Percentiles rank a stretch among this genome's conserved stretches.
Evolutionary conservation across 2,797 vertebrate species (phyloP).

Genomic region (Oreochromis mossambicus): DNA sequence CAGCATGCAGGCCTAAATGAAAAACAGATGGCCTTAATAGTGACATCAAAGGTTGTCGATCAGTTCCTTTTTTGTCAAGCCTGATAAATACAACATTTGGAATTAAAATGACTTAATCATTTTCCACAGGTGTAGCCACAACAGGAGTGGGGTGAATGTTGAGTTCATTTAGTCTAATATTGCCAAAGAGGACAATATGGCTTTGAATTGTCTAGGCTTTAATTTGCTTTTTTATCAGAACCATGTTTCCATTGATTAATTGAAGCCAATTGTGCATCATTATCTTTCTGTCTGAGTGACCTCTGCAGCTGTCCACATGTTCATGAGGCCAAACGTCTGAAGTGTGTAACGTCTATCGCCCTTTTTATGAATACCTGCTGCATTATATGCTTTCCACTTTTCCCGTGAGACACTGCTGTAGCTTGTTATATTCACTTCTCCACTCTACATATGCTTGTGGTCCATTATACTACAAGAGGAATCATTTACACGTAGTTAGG

Average conservation of each 20-base stretch:
- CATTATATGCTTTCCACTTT: conserved; percentile 5
- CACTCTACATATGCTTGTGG: background rate
- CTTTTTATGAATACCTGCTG: conserved; percentile 31
- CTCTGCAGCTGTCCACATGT: conserved; percentile 38
- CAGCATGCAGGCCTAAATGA: conserved; percentile 12
- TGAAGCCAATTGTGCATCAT: conserved; percentile 30
- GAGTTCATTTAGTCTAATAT: conserved; percentile 8
- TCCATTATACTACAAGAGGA: background rate
- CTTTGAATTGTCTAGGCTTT: conserved; percentile 8
- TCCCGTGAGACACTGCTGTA: background rate
- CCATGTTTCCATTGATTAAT: conserved; percentile 36
- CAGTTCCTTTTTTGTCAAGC: background rate
- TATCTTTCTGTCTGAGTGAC: conserved; percentile 26
- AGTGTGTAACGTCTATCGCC: conserved; percentile 21
- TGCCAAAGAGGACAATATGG: conserved; percentile 47
- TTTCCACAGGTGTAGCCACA: conserved; percentile 49
- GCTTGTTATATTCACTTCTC: background rate
- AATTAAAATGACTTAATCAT: conserved; percentile 32
- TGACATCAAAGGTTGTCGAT: conserved; percentile 26
- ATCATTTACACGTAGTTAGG: background rate
- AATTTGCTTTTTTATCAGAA: conserved; percentile 29
- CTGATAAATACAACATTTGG: conserved; percentile 31
- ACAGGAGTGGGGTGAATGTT: conserved; percentile 12
- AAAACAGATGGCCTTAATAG: conserved; percentile 41
- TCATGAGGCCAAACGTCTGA: conserved; percentile 36